phyloP scores from a whole-genome alignment of 2,888 invertebrate genomes.

The Saturnia japonica region DNA sequence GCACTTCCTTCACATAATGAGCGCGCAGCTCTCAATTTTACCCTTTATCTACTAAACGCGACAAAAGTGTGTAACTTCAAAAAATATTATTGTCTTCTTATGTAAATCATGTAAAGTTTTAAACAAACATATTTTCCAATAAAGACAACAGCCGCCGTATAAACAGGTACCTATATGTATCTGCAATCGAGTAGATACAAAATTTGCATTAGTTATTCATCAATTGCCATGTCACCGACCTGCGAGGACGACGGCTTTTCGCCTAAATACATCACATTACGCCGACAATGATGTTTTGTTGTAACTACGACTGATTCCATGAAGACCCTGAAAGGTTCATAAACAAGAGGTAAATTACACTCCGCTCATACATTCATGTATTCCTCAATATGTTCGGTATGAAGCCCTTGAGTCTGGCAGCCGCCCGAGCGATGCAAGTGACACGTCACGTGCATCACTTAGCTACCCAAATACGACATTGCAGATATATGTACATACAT shows the following conservation, averaged over 20 bases:
- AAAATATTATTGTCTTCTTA: not conserved
- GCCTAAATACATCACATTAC: constrained; percentile 66
- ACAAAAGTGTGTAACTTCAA: not conserved
- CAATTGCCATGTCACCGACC: constrained; percentile 50
- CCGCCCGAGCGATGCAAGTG: too few relatives aligned
- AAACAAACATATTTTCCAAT: constrained; percentile 8
- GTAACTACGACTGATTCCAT: constrained; percentile 49
- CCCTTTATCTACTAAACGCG: too few relatives aligned
- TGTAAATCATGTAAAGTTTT: constrained; percentile 10
- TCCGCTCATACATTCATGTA: not conserved
- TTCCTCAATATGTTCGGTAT: too few relatives aligned
- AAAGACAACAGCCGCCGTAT: constrained; percentile 10
- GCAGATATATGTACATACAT: too few relatives aligned
- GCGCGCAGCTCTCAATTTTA: too few relatives aligned
- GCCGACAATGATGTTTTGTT: constrained; percentile 51
- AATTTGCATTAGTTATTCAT: constrained; percentile 13
- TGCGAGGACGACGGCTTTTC: constrained; percentile 49
- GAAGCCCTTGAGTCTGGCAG: too few relatives aligned
- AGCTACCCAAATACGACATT: too few relatives aligned
- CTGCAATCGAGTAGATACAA: constrained; percentile 10
- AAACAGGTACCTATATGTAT: constrained; percentile 16
- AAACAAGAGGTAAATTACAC: not conserved
- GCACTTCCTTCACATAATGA: too few relatives aligned
- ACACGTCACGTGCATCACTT: too few relatives aligned
- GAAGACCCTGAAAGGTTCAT: constrained; percentile 31